Conservation (phyloP, 2,888 invertebrate genomes). For the Amblyjoppa fuscipennis region DNA sequence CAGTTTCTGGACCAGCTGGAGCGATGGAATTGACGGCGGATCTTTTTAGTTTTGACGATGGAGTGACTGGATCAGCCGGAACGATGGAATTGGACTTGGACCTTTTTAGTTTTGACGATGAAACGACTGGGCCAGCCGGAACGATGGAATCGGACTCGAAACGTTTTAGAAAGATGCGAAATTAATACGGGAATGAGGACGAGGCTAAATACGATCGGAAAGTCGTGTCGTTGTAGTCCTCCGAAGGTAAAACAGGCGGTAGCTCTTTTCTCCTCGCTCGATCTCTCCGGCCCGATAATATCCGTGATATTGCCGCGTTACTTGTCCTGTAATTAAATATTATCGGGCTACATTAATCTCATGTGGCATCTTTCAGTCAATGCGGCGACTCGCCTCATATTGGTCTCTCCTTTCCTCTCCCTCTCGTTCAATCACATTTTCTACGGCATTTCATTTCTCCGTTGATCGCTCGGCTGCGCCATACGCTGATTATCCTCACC, state of each 20-base stretch:
- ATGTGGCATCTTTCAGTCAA: slow-evolving; percentile 52
- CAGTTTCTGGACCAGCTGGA: too few species aligned
- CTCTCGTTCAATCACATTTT: slow-evolving; percentile 46
- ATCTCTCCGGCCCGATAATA: slow-evolving; percentile 45
- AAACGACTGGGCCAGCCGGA: too few species aligned
- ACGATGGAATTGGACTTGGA: too few species aligned
- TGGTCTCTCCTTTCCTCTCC: slow-evolving; percentile 18
- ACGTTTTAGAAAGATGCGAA: background rate
- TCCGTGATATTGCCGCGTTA: slow-evolving; percentile 61
- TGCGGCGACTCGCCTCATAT: slow-evolving; percentile 44
- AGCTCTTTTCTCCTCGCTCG: slow-evolving; percentile 19
- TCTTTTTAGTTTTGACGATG: background rate
- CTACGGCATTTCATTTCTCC: slow-evolving; percentile 34
- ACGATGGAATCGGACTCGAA: too few species aligned
- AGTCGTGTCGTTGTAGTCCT: background rate
- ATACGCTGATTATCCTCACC: slow-evolving; percentile 65
- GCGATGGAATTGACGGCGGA: background rate
- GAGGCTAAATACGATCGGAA: slow-evolving; percentile 27
- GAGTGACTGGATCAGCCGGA: too few species aligned
- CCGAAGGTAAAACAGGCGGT: slow-evolving; percentile 9
- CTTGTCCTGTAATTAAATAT: slow-evolving; percentile 65
- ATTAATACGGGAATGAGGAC: background rate
- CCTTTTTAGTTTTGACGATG: too few species aligned
- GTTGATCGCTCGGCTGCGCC: slow-evolving; percentile 51
- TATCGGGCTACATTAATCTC: slow-evolving; percentile 62